Evolutionary conservation across 2,113 vertebrate species (phyloP).

Genomic region (Pomatorhinus ruficollis): DNA sequence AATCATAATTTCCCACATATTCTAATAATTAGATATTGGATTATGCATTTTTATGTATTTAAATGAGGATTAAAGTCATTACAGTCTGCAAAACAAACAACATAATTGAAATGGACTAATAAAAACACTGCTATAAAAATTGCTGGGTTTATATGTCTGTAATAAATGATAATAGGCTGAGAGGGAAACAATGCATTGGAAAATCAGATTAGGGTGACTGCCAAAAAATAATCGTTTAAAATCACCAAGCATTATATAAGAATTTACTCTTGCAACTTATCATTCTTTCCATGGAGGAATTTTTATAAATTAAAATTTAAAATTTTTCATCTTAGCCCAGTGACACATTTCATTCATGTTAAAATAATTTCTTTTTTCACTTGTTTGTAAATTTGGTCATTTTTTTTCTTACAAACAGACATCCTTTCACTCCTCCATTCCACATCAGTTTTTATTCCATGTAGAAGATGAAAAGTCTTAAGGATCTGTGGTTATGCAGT

Average conservation of each 20-base stretch:
- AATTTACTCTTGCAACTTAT: background rate
- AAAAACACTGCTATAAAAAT: constrained; percentile 22
- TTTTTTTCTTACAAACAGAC: background rate
- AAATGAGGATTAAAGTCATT: constrained; percentile 23
- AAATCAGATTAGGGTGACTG: constrained; percentile 54
- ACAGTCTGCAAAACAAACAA: constrained; percentile 29
- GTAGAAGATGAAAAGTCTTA: background rate
- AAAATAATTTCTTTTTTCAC: background rate
- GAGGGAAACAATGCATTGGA: constrained; percentile 17
- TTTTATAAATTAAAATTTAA: background rate
- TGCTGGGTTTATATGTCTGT: background rate
- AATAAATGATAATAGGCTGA: constrained; percentile 47
- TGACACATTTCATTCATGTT: background rate
- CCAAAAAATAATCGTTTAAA: constrained; percentile 37
- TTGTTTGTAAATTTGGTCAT: background rate
- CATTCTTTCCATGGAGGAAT: background rate
- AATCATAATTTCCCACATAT: constrained; percentile 37
- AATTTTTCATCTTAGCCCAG: background rate
- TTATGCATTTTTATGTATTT: background rate
- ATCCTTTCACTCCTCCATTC: background rate
- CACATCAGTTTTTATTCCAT: background rate
- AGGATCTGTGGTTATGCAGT: background rate
- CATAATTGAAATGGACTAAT: constrained; percentile 31
- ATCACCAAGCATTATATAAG: background rate
- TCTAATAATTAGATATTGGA: background rate